These are phyloP conservation scores for Fragum sueziense DNA, from an alignment of 2,888 invertebrate species.

Conservation along the genomic window DNA sequence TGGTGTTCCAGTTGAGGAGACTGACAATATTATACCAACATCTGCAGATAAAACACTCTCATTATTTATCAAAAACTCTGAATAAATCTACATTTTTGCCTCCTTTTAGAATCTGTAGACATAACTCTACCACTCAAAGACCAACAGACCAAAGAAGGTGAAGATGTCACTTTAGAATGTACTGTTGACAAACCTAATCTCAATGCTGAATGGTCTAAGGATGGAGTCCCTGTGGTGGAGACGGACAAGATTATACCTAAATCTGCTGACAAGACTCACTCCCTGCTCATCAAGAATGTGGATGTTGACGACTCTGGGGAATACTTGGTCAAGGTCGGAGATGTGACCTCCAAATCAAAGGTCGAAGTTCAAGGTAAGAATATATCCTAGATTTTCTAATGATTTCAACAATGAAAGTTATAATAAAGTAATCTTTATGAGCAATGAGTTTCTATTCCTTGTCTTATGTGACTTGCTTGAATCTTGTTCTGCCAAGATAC, in stretches of 20 bases:
- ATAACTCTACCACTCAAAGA: slow-evolving; percentile 76
- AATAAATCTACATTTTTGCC: no score
- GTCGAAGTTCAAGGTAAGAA: slow-evolving; percentile 88
- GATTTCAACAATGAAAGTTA: no score
- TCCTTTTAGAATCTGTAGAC: slow-evolving; percentile 69
- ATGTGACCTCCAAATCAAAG: slow-evolving; percentile 88
- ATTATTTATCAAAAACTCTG: slow-evolving; percentile 69
- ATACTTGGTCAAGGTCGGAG: slow-evolving; percentile 89
- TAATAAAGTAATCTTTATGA: no score
- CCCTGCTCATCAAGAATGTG: slow-evolving; percentile 73
- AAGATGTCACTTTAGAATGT: slow-evolving; percentile 75
- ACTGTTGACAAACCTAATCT: slow-evolving; percentile 77
- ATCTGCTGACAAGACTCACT: slow-evolving; percentile 85
- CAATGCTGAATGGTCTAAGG: slow-evolving; percentile 78
- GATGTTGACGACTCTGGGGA: slow-evolving; percentile 85
- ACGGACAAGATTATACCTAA: slow-evolving; percentile 91
- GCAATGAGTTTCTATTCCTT: no score
- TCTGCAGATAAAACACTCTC: slow-evolving; percentile 85
- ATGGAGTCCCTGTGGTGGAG: slow-evolving; percentile 89
- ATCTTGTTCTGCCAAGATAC: no score
- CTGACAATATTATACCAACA: slow-evolving; percentile 90
- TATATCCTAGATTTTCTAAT: no score
- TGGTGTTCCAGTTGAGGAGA: slow-evolving; percentile 90
- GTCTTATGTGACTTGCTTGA: no score
- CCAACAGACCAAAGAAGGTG: slow-evolving; percentile 72